Evolutionary conservation across 2,888 invertebrate species (phyloP).

Genomic region (Sisyra terminalis): DNA sequence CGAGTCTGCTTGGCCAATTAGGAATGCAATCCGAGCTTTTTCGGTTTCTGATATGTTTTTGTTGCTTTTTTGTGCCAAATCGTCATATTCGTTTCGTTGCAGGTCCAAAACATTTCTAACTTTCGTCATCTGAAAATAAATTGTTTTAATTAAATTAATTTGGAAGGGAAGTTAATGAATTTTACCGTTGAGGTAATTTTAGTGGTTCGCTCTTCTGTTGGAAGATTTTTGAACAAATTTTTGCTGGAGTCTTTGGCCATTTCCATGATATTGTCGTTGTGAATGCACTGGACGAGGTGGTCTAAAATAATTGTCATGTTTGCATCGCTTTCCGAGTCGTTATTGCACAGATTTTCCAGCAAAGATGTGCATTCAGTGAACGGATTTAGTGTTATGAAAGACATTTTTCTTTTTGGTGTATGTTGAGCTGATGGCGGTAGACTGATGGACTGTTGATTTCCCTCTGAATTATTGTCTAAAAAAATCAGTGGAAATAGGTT

Average conservation of each 20-base stretch:
- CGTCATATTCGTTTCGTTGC: conserved; percentile 42
- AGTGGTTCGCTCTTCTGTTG: conserved; percentile 47
- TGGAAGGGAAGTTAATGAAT: conserved; percentile 4
- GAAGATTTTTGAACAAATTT: conserved; percentile 56
- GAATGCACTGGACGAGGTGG: conserved; percentile 36
- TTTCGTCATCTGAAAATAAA: conserved; percentile 43
- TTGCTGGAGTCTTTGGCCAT: conserved; percentile 78
- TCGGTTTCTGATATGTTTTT: conserved; percentile 26
- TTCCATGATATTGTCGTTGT: conserved; percentile 71
- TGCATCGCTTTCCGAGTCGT: conserved; percentile 24
- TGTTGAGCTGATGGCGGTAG: conserved; percentile 63
- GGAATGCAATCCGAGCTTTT: conserved; percentile 28
- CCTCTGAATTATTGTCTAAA: conserved; percentile 29
- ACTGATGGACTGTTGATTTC: conserved; percentile 39
- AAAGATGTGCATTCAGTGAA: conserved; percentile 33
- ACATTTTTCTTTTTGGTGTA: conserved; percentile 52
- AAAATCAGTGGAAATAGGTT: background rate
- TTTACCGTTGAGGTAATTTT: conserved; percentile 79
- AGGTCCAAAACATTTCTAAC: conserved; percentile 58
- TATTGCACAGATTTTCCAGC: conserved; percentile 23
- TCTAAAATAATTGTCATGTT: conserved; percentile 30
- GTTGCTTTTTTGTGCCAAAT: conserved; percentile 29
- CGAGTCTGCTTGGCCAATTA: conserved; percentile 54
- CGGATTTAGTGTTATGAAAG: conserved; percentile 39
- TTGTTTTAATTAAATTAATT: background rate